Base-by-base conservation (phyloP, 2,797 vertebrate genomes). In the Selene dorsalis region DNA sequence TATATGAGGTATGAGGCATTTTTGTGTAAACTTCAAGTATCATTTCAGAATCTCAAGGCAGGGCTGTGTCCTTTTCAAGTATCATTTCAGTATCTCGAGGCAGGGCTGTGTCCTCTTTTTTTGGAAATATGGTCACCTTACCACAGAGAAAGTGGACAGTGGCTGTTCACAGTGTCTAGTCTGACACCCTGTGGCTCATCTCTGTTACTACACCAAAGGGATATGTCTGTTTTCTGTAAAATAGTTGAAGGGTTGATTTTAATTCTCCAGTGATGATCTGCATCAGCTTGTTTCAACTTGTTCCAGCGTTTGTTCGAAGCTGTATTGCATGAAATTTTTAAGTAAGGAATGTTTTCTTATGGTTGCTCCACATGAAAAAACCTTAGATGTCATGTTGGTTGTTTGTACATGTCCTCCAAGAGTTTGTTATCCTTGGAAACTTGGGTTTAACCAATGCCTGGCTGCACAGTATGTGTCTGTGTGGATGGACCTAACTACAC, bases 111-210 rank as follows among this genome's bases (percentile, higher is more conserved):
- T 30, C 30, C 30, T 32, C 30, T 32, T 32, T 32, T 5, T 32
- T 32, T 35, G 32, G 32, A 35, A 35, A 35, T 35, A 35, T 35
- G 32, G 32, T 35, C 6, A 35, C 32, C 32, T 24, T 52, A 5
- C n/a, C 6, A 17, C 8, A 53, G 9, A 38, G 20, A 28, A 18
- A 13, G 14, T 20, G 50, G 13, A 8, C 30, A n/a, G 30, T 11
- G 6, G 20, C 4, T 22, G 30, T 48, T 67, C 13, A 47, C 39
- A 77, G 60, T 52, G 63, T 73, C 66, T 14, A 82, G 84, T 13
- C 9, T 71, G 92, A 80, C 91, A 73, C 72, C 86, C 17, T 58
- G 83, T 92, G 93, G 88, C 3, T 9, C 12, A 1, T n/a, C 0
- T 58, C 2, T 48, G 52, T 24, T 69, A 87, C 71, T 92, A 38